Base-by-base conservation (phyloP, 2,113 vertebrate genomes). In the Anseranas semipalmata region DNA sequence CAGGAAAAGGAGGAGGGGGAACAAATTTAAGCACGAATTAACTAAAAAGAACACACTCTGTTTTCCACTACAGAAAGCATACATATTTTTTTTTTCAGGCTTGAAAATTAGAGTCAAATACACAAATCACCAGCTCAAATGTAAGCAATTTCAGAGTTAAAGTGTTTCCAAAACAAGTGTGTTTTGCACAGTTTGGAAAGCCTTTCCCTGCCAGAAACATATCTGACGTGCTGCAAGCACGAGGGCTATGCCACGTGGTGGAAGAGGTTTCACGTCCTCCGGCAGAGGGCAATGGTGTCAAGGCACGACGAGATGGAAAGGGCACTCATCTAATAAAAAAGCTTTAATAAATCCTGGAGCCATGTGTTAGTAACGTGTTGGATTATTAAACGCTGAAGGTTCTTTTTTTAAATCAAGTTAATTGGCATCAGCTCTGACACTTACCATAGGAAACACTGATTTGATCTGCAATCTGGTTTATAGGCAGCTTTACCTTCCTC, bases 261-360 rank as follows among this genome's bases (percentile, higher is more conserved):
- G 14, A 46, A 35, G 88, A 90, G 80, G 58, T 72, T 50, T 52
- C 66, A 15, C 71, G 16, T 93, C 95, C 86, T 92, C 95, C 95
- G 41, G 94, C 92, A 97, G 96, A 96, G 95, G 96, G 96, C 96
- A 97, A 95, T 94, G 95, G 77, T 75, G 96, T 93, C 96, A 76
- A 94, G 89, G 89, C 66, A 73, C 25, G 93, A 81, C 71, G n/a
- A 48, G 21, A n/a, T 16, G 56, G 56, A 85, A 82, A 89, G 91
- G 87, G 59, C 93, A 87, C 63, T 66, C 62, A 45, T 72, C 87
- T 90, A 55, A 91, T 85, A 48, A 58, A 67, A 92, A 32, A 70
- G 37, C 90, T 50, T 58, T 74, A 58, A 88, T 87, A 87, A 90
- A 91, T 80, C 85, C 89, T 12, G n/a, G 33, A 90, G 91, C 89